These are phyloP conservation scores for Dioctria rufipes DNA, from an alignment of 2,888 invertebrate species.

Conservation along the genomic window DNA sequence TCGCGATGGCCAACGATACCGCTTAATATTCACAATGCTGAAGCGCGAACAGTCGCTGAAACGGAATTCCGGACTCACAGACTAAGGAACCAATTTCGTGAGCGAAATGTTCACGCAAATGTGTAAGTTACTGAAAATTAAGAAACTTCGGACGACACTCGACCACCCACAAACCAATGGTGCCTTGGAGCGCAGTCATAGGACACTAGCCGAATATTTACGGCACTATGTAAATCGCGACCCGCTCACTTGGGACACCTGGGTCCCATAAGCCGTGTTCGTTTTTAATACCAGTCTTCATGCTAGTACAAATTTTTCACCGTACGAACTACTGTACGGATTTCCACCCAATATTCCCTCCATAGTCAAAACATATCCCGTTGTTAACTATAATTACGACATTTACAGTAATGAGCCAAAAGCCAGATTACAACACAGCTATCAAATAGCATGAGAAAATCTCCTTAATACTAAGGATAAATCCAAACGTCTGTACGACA, in stretches of 20 bases:
- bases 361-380: constrained; percentile 26
- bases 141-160: constrained; percentile 28
- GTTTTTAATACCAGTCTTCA: constrained; percentile 63
- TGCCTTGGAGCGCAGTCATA: constrained; percentile 64
- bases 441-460: constrained; percentile 51
- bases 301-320: constrained; percentile 50
- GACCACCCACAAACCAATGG: constrained; percentile 61
- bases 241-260: constrained; percentile 65
- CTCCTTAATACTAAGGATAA: constrained; percentile 36
- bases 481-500: constrained; percentile 46
- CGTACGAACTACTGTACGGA: constrained; percentile 47
- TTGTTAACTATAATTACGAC: constrained; percentile 47
- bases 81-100: constrained; percentile 1
- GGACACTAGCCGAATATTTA: constrained; percentile 63
- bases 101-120: constrained; percentile 59
- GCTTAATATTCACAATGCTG: background rate
- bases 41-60: background rate
- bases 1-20: too few species aligned
- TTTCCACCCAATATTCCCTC: constrained; percentile 29
- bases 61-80: background rate
- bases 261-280: constrained; percentile 63
- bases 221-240: constrained; percentile 63
- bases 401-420: constrained; percentile 41
- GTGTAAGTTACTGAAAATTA: constrained; percentile 22
- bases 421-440: constrained; percentile 27